These are phyloP conservation scores for Drosophila subsilvestris DNA, from an alignment of 2,888 invertebrate species.

Conservation along the genomic window DNA sequence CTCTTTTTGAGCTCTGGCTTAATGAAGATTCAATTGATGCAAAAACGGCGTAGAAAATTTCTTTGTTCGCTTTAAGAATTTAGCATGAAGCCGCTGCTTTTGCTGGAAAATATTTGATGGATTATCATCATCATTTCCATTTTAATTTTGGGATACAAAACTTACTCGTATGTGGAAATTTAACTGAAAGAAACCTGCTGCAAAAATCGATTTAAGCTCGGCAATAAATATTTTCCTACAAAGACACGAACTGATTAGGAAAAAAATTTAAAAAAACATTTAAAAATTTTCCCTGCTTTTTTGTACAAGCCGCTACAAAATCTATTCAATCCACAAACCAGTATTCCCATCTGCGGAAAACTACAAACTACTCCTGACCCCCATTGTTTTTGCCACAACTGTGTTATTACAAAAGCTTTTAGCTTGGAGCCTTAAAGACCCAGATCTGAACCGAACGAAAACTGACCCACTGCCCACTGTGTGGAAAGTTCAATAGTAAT, in stretches of 20 bases:
- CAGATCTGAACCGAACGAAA: conserved; percentile 31
- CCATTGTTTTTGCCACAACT: not conserved
- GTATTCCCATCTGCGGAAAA: not conserved
- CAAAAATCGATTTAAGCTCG: too few relatives aligned
- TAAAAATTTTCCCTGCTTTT: too few relatives aligned
- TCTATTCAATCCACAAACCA: not conserved
- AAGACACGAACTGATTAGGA: too few relatives aligned
- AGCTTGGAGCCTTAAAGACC: conserved; percentile 16
- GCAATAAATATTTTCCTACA: too few relatives aligned
- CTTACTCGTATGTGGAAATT: too few relatives aligned
- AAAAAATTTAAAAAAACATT: too few relatives aligned
- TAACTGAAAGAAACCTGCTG: too few relatives aligned
- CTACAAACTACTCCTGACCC: not conserved
- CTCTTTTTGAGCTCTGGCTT: not conserved
- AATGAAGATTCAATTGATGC: not conserved
- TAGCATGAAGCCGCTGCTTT: too few relatives aligned
- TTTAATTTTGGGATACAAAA: too few relatives aligned
- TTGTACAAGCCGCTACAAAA: not conserved
- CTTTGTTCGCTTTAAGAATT: not conserved
- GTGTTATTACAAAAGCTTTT: not conserved
- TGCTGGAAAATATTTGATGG: too few relatives aligned
- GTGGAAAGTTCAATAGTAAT: conserved; percentile 52
- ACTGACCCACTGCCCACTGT: conserved; percentile 71
- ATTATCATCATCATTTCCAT: too few relatives aligned
- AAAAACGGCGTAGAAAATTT: not conserved